Conservation (phyloP, 2,113 vertebrate species). For the Oryctolagus cuniculus region DNA sequence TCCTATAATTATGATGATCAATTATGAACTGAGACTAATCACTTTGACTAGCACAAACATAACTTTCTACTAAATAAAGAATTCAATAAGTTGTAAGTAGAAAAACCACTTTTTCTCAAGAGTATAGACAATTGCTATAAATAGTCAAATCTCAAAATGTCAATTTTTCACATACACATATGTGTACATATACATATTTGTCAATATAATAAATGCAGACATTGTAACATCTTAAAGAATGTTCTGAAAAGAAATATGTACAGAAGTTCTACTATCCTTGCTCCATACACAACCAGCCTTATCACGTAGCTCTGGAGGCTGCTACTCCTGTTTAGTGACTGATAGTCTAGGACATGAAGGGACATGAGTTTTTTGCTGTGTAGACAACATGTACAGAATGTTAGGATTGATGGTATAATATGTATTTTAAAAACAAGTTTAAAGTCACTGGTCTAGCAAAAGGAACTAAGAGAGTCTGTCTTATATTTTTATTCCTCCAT, state of each 20-base stretch:
- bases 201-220: neutral
- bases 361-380: neutral
- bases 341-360: accelerated
- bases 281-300: neutral
- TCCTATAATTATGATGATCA: no score
- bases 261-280: neutral
- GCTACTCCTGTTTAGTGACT: neutral
- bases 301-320: neutral
- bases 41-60: no score
- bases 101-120: no score
- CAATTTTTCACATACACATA: no score
- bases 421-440: neutral
- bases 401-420: neutral
- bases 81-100: no score
- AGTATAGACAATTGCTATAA: no score
- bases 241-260: neutral
- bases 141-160: no score
- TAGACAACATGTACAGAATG: neutral
- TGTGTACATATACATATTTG: neutral
- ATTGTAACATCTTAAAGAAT: neutral
- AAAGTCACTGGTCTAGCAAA: neutral
- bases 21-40: no score
- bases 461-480: neutral
- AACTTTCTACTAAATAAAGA: no score
- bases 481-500: neutral